Percentiles rank a stretch among this genome's conserved stretches.
Conservation (phyloP, 1,140 invertebrate species). For the Kradibia gibbosae region DNA sequence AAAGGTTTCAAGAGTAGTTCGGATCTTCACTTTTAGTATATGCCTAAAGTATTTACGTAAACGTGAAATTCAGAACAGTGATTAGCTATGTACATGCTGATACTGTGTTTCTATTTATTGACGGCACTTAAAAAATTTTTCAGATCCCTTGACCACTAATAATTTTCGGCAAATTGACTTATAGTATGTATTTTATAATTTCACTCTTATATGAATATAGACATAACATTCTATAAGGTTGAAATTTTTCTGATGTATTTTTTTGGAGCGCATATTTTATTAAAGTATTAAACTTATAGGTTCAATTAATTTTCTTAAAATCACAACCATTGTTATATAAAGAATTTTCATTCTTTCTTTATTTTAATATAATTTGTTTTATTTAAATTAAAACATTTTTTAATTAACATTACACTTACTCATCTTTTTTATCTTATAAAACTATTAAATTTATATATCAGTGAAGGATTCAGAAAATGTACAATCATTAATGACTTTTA, state of each 20-base stretch:
- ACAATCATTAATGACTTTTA: too few species aligned
- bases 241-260: neutral
- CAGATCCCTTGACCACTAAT: neutral
- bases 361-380: too few species aligned
- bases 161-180: neutral
- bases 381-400: too few species aligned
- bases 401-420: too few species aligned
- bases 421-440: too few species aligned
- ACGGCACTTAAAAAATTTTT: constrained; percentile 3
- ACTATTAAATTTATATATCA: too few species aligned
- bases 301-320: too few species aligned
- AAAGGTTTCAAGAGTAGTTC: neutral
- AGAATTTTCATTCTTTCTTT: too few species aligned
- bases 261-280: neutral
- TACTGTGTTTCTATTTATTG: neutral
- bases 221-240: neutral
- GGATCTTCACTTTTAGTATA: neutral
- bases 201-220: too few species aligned
- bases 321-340: too few species aligned
- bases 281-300: too few species aligned
- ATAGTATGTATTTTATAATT: neutral
- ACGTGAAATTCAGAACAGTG: neutral
- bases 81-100: neutral
- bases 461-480: too few species aligned
- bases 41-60: neutral